Evolutionary conservation across 2,888 invertebrate species (phyloP).

Genomic region (Glyphotaelius pellucidus): DNA sequence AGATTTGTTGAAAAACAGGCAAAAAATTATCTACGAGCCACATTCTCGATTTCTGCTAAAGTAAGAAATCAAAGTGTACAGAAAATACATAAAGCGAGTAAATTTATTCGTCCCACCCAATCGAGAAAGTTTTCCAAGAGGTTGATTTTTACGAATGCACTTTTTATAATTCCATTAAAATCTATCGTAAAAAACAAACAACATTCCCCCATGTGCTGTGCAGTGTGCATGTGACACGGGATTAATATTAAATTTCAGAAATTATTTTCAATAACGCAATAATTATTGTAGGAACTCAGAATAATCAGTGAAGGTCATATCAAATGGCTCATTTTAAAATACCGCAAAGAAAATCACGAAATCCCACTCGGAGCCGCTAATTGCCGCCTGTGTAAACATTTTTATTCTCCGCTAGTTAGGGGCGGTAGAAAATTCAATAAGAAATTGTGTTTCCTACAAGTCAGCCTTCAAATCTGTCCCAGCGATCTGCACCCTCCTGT

Average conservation of each 20-base stretch:
- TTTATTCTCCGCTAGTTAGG: conserved; percentile 44
- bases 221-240: neutral
- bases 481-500: neutral
- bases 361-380: conserved; percentile 35
- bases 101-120: neutral
- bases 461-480: conserved; percentile 13
- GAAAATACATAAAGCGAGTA: neutral
- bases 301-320: conserved; percentile 3
- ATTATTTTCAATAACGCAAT: neutral
- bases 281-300: neutral
- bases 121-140: neutral
- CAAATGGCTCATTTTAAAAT: neutral
- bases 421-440: conserved; percentile 47
- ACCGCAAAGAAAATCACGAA: conserved; percentile 16
- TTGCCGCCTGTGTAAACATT: conserved; percentile 49
- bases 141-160: neutral
- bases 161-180: neutral
- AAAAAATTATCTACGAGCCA: too few relatives aligned
- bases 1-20: too few relatives aligned
- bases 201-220: neutral
- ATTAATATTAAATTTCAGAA: neutral
- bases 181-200: neutral
- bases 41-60: too few relatives aligned
- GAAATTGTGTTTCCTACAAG: conserved; percentile 46
- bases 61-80: neutral